These are phyloP conservation scores for Telenomus remus DNA, from an alignment of 1,140 invertebrate species.

Conservation along the genomic window DNA sequence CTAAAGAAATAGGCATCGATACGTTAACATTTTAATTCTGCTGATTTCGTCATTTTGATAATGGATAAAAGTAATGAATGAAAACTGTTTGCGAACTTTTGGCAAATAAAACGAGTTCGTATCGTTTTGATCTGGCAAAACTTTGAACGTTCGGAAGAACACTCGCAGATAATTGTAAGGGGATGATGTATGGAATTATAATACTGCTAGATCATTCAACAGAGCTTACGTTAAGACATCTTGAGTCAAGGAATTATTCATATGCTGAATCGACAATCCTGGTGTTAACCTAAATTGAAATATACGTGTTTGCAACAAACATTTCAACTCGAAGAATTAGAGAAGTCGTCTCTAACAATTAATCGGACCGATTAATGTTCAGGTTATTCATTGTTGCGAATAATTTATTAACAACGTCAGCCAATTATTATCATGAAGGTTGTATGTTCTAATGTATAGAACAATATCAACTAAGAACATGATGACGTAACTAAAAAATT, in stretches of 20 bases:
- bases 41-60: too few species aligned
- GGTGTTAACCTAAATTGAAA: conserved; percentile 41
- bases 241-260: conserved; percentile 35
- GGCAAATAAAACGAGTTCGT: too few species aligned
- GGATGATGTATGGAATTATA: conserved; percentile 15
- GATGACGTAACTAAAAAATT: too few species aligned
- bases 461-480: too few species aligned
- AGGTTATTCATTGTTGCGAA: conserved; percentile 8
- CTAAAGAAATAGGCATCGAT: too few species aligned
- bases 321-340: conserved; percentile 19
- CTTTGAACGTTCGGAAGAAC: too few species aligned
- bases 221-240: conserved; percentile 26
- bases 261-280: conserved; percentile 40
- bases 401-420: neutral
- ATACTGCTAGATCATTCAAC: conserved; percentile 25
- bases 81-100: too few species aligned
- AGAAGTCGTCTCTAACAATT: conserved; percentile 11
- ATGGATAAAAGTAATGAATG: too few species aligned
- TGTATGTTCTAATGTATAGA: too few species aligned
- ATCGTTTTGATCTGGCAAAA: too few species aligned
- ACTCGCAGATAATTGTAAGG: conserved; percentile 17
- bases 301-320: conserved; percentile 31
- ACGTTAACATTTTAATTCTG: too few species aligned
- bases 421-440: too few species aligned
- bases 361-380: neutral